phyloP scores from a whole-genome alignment of 2,113 vertebrate genomes.

The Brachypodius melanocephalos region DNA sequence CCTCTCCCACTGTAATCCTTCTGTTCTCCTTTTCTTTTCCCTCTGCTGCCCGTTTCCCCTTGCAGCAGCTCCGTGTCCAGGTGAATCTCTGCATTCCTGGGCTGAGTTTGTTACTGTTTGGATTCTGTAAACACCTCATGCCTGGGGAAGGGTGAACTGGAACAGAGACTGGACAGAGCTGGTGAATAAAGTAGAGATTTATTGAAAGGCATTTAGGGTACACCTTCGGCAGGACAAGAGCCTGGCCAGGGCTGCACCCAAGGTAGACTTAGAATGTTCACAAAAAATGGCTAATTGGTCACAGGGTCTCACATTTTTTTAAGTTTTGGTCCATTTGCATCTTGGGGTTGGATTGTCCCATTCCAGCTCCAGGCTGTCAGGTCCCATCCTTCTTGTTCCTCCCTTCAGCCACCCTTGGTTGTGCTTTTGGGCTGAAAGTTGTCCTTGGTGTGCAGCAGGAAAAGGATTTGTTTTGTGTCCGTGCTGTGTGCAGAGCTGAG shows the following conservation, averaged over 20 bases:
- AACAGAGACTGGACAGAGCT: neutral
- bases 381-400: neutral
- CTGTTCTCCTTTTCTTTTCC: neutral
- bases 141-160: neutral
- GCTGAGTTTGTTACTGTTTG: neutral
- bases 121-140: neutral
- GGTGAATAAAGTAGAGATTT: neutral
- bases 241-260: neutral
- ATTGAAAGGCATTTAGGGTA: neutral
- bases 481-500: neutral
- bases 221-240: neutral
- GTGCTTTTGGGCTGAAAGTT: neutral
- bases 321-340: neutral
- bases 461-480: neutral
- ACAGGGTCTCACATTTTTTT: neutral
- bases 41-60: neutral
- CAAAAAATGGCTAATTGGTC: neutral
- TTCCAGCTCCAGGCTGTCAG: neutral
- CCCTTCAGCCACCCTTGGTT: neutral
- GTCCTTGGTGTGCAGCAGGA: neutral
- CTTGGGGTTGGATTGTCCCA: neutral
- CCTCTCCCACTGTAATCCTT: neutral
- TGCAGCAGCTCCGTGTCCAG: neutral
- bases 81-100: neutral
- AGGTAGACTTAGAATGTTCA: neutral